phyloP scores from a whole-genome alignment of 1,140 invertebrate species.

The Pseudomyrmex pallidus region DNA sequence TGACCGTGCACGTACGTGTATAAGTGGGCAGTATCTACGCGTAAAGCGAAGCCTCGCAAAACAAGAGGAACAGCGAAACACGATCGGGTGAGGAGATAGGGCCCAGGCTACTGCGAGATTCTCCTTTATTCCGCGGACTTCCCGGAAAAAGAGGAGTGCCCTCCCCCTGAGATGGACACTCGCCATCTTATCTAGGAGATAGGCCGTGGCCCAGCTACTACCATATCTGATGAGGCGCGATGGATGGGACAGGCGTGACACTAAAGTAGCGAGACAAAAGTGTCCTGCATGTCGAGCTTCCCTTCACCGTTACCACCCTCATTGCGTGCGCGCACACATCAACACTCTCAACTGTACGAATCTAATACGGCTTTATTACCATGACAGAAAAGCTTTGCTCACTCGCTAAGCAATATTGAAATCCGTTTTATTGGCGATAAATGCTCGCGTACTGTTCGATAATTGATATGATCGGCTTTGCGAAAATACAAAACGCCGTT shows the following conservation, averaged over 20 bases:
- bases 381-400: conserved; percentile 22
- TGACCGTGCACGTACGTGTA: conserved; percentile 42
- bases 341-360: conserved; percentile 1
- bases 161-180: conserved; percentile 70
- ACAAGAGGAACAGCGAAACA: conserved; percentile 71
- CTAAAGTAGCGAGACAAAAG: conserved; percentile 74
- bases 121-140: conserved; percentile 72
- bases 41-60: conserved; percentile 73
- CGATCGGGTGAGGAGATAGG: conserved; percentile 77
- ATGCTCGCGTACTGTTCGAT: not conserved
- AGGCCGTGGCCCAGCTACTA: conserved; percentile 67
- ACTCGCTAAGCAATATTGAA: conserved; percentile 38
- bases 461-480: not conserved
- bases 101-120: conserved; percentile 73
- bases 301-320: conserved; percentile 54
- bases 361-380: not conserved
- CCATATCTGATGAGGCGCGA: conserved; percentile 78
- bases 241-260: conserved; percentile 69
- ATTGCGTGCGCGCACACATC: conserved; percentile 19
- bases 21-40: conserved; percentile 58
- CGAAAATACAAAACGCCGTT: not conserved
- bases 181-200: conserved; percentile 76
- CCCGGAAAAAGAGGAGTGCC: conserved; percentile 73
- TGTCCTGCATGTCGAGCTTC: conserved; percentile 62
- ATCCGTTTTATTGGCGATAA: not conserved